Evolutionary conservation across 2,888 invertebrate species (phyloP).

Genomic region (Galeopsomyia nigrocyanea): DNA sequence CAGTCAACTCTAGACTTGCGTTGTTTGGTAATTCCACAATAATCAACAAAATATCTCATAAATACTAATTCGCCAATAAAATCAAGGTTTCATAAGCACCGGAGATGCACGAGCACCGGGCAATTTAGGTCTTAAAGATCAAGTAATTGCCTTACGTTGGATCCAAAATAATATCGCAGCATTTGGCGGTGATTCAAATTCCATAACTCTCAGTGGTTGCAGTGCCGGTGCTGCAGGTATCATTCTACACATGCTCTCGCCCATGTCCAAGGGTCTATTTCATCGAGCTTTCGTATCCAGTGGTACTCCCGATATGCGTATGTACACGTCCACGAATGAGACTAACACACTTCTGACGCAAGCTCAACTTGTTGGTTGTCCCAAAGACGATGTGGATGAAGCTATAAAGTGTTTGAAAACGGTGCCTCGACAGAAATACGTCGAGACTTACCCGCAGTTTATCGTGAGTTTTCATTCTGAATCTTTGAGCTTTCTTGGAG

Average conservation of each 20-base stretch:
- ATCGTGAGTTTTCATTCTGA: not conserved
- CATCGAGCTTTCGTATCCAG: conserved; percentile 80
- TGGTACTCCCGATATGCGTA: conserved; percentile 73
- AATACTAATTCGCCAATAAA: not conserved
- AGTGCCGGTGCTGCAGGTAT: conserved; percentile 69
- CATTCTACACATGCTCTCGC: conserved; percentile 71
- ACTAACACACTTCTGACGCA: conserved; percentile 74
- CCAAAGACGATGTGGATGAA: conserved; percentile 69
- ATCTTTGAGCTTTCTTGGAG: not conserved
- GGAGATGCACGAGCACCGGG: conserved; percentile 78
- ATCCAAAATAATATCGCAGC: conserved; percentile 75
- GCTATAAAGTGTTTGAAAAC: conserved; percentile 75
- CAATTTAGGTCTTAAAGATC: conserved; percentile 80
- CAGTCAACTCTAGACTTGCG: conserved; percentile 61
- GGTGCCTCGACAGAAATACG: conserved; percentile 58
- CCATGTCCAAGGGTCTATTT: conserved; percentile 78
- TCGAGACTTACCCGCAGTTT: not conserved
- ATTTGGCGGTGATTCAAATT: conserved; percentile 78
- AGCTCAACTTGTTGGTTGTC: conserved; percentile 74
- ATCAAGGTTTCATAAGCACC: conserved; percentile 74
- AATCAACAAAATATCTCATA: not conserved
- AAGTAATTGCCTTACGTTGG: conserved; percentile 78
- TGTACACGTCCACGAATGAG: conserved; percentile 72
- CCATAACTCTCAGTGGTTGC: conserved; percentile 77
- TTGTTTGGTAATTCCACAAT: conserved; percentile 60